Conservation (phyloP, 2,797 vertebrate species). For the Microctenopoma stevenorrisi region DNA sequence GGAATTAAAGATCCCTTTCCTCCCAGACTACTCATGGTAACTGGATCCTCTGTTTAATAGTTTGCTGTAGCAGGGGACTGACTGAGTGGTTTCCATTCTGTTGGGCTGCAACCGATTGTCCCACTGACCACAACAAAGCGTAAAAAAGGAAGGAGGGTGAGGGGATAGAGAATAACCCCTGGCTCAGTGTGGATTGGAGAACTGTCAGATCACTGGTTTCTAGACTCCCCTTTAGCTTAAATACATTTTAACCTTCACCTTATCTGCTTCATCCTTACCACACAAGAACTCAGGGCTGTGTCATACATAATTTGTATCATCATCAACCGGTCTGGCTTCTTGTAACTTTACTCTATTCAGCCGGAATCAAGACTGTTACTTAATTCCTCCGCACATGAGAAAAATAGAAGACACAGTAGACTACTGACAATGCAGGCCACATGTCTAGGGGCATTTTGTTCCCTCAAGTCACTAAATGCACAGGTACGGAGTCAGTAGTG, state of each 20-base stretch:
- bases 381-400: conserved; percentile 59
- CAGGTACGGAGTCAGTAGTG: conserved; percentile 41
- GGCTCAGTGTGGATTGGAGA: conserved; percentile 59
- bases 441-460: conserved; percentile 55
- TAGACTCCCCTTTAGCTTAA: conserved; percentile 65
- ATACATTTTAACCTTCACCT: conserved; percentile 58
- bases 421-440: conserved; percentile 57
- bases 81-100: conserved; percentile 79
- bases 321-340: conserved; percentile 25
- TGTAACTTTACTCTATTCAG: conserved; percentile 52
- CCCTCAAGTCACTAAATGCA: conserved; percentile 62
- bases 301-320: conserved; percentile 51
- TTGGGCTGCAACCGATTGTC: conserved; percentile 81
- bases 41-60: conserved; percentile 81
- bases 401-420: conserved; percentile 51
- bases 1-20: conserved; percentile 64
- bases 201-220: conserved; percentile 72
- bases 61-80: conserved; percentile 72
- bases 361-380: conserved; percentile 49
- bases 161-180: conserved; percentile 62
- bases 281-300: conserved; percentile 49
- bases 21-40: conserved; percentile 72
- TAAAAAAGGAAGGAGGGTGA: conserved; percentile 68
- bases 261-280: conserved; percentile 54
- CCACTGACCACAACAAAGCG: conserved; percentile 81